Percentiles rank a stretch among this genome's conserved stretches.
phyloP scores from a whole-genome alignment of 2,888 invertebrate genomes.

The Thecocarcelia acutangulata region DNA sequence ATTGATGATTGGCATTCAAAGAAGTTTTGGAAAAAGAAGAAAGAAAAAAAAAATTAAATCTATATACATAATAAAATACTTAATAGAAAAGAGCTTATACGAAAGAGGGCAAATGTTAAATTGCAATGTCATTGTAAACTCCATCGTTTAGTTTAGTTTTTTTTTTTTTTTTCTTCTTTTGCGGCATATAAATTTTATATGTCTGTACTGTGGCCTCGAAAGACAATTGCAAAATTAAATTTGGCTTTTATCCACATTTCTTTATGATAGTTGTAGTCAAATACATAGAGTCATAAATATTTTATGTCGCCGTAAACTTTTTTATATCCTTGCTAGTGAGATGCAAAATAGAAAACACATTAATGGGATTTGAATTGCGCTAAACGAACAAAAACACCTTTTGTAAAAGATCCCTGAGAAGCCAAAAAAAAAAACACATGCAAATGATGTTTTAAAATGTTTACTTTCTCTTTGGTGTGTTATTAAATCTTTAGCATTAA shows the following conservation, averaged over 20 bases:
- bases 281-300: background rate
- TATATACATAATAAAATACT: slow-evolving; percentile 46
- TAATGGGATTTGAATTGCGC: no score
- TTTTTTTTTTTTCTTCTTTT: background rate
- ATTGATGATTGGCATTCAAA: slow-evolving; percentile 63
- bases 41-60: slow-evolving; percentile 21
- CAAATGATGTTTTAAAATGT: no score
- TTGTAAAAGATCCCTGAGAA: no score
- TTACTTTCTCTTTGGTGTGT: no score
- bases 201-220: slow-evolving; percentile 27
- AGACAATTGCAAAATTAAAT: background rate
- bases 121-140: slow-evolving; percentile 46
- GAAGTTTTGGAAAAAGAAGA: slow-evolving; percentile 18
- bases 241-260: background rate
- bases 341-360: no score
- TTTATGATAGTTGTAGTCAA: no score
- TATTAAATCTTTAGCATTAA: no score
- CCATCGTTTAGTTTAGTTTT: background rate
- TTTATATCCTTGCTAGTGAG: no score
- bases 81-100: slow-evolving; percentile 27
- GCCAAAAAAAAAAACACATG: no score
- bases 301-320: background rate
- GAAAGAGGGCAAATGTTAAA: slow-evolving; percentile 41
- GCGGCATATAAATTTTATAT: slow-evolving; percentile 1
- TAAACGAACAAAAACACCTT: no score